Evolutionary conservation across 2,888 invertebrate species (phyloP), one percentile per base, ranked within the genome.

Genomic region (Morpho helenor): DNA sequence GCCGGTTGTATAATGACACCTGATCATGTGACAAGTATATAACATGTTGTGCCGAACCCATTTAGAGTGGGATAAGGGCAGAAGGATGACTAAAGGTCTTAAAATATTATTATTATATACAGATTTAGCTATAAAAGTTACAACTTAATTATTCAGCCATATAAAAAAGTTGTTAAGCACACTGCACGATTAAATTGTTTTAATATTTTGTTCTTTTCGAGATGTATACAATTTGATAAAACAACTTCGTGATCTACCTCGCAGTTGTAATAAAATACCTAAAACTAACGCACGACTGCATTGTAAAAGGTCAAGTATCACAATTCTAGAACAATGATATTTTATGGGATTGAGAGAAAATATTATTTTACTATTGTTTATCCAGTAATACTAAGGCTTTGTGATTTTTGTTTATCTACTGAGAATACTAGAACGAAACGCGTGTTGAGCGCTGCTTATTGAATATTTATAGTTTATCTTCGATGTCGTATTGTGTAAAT

Each of bases 221-320:
- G 60, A 63, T 63, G 57, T 48, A 63, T 60, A 60, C 50, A 57
- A 56, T 63, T 63, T 60, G 62, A 63, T 63, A 60, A 63, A 60
- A 48, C 54, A 44, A 58, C 55, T 46, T 63, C 62, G 62, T 63
- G 62, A 60, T 58, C 57, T 54, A 50, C 53, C 53, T 56, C 53
- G 57, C 60, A 63, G 31, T 31, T 31, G 31, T 31, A 31, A 63
- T 57, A 62, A 62, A 60, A 57, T 58, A 60, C 60, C 60, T 58
- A 53, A 63, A 57, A 55, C 55, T 60, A 62, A 49, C 53, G 57
- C 62, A 63, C 62, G 62, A 60, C 51, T 62, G 40, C 44, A 50
- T 53, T 57, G 60, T 63, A 44, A 60, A 60, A 63, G 62, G 60
- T 63, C 60, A 57, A 60, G 62, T 48, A 48, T 56, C 52, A 53